These are phyloP conservation scores for Zaprionus ornatus DNA, from an alignment of 1,140 invertebrate species.

Conservation along the genomic window DNA sequence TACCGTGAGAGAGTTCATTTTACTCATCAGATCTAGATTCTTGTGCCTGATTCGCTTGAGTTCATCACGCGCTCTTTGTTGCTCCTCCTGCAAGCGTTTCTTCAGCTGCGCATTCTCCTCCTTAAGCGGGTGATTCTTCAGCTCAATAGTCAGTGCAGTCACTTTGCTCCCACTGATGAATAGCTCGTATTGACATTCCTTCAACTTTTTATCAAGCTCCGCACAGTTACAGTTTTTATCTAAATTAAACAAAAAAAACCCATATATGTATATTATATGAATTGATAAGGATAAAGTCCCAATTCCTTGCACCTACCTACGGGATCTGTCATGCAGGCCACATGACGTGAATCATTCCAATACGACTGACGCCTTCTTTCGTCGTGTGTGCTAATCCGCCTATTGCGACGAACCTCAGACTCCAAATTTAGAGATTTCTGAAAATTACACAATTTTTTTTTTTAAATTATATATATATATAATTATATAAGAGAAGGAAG, in stretches of 20 bases:
- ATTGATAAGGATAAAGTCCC: too few species aligned
- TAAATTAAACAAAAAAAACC: too few species aligned
- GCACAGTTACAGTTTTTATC: conserved; percentile 58
- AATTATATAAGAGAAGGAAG: not conserved
- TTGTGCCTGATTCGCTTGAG: conserved; percentile 58
- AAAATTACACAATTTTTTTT: not conserved
- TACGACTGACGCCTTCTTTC: conserved; percentile 60
- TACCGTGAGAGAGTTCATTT: conserved; percentile 21
- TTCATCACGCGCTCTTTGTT: conserved; percentile 51
- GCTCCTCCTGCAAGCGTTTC: conserved; percentile 61
- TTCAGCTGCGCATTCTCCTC: conserved; percentile 63
- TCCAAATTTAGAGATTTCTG: conserved; percentile 55
- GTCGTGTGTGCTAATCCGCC: conserved; percentile 56
- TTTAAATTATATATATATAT: too few species aligned
- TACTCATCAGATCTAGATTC: conserved; percentile 49
- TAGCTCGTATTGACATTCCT: conserved; percentile 55
- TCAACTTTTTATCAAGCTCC: conserved; percentile 48
- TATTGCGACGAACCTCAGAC: conserved; percentile 47
- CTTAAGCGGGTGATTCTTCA: conserved; percentile 65
- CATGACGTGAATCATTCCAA: conserved; percentile 61
- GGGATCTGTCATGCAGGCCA: conserved; percentile 61
- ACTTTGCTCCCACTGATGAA: conserved; percentile 62
- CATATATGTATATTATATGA: too few species aligned
- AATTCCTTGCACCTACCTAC: conserved; percentile 40
- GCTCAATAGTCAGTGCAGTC: conserved; percentile 59